Conservation (phyloP, 2,113 vertebrate genomes). For the Odobenus rosmarus region DNA sequence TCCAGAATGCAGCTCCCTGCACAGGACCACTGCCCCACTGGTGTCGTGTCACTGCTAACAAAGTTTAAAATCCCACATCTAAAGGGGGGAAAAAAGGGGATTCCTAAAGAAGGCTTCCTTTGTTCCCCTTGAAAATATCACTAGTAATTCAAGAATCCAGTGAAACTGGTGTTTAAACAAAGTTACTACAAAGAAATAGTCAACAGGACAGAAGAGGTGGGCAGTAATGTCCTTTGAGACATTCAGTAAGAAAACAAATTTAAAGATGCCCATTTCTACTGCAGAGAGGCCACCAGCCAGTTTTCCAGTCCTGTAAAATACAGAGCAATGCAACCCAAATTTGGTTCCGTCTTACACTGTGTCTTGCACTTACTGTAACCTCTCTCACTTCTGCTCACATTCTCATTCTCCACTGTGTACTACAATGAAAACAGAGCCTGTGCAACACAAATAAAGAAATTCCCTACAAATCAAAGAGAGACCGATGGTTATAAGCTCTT, state of each 20-base stretch:
- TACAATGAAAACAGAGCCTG: not conserved
- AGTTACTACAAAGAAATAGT: not conserved
- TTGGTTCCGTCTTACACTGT: not conserved
- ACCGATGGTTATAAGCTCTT: not conserved
- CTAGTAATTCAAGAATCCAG: not conserved
- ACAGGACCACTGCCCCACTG: not conserved
- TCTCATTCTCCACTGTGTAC: not conserved
- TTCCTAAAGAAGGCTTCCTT: not conserved
- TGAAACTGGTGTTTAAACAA: not conserved
- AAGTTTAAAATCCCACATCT: constrained; percentile 1
- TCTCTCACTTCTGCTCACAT: not conserved
- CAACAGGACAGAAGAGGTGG: not conserved
- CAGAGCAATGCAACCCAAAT: not conserved
- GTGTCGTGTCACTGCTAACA: not conserved
- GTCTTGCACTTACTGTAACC: not conserved
- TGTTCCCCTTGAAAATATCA: not conserved
- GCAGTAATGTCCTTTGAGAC: not conserved
- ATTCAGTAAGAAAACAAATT: not conserved
- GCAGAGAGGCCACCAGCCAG: not conserved
- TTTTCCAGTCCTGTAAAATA: not conserved
- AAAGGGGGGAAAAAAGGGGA: not conserved
- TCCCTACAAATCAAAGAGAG: not conserved
- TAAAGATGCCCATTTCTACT: not conserved
- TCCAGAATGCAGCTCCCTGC: not conserved
- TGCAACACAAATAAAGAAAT: not conserved